A percentile compares a stretch with the other conserved stretches of the same genome.
These are phyloP conservation scores for Odontamblyopus rebecca DNA, from an alignment of 2,797 vertebrate genomes.

Conservation along the genomic window DNA sequence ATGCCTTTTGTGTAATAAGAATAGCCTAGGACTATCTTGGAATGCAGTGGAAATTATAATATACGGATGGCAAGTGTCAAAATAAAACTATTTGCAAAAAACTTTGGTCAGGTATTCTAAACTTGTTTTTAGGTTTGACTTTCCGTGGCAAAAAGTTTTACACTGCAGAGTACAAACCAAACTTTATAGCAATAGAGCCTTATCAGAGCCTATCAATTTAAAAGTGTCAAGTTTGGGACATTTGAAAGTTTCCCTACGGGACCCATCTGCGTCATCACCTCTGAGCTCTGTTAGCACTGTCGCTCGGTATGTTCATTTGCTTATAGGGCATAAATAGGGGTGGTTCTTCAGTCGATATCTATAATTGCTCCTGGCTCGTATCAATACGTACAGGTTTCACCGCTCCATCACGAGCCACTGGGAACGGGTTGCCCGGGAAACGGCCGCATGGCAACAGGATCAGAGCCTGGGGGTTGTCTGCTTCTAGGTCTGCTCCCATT, in stretches of 20 bases:
- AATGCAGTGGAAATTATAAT: too few species aligned
- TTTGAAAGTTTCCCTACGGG: constrained; percentile 34
- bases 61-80: too few species aligned
- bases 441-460: constrained; percentile 99
- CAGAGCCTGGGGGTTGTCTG: constrained; percentile 92
- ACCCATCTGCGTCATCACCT: constrained; percentile 39
- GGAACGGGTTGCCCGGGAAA: constrained; percentile 96
- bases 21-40: too few species aligned
- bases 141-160: neutral
- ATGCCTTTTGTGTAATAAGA: too few species aligned
- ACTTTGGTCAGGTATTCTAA: too few species aligned
- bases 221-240: neutral
- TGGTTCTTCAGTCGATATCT: constrained; percentile 62
- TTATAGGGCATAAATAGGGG: constrained; percentile 47
- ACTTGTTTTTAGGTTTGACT: too few species aligned
- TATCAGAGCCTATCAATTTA: neutral
- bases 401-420: constrained; percentile 84
- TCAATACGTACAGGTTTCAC: constrained; percentile 74
- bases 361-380: constrained; percentile 73
- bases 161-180: neutral
- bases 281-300: constrained; percentile 34
- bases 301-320: constrained; percentile 42
- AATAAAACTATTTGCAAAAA: too few species aligned
- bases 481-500: constrained; percentile 86
- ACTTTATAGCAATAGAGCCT: neutral